A percentile compares a stretch with the other conserved stretches of the same genome.
These are phyloP conservation scores for Phenganax stokvisi DNA, from an alignment of 92 coral and sea anemone genomes.

Conservation along the genomic window DNA sequence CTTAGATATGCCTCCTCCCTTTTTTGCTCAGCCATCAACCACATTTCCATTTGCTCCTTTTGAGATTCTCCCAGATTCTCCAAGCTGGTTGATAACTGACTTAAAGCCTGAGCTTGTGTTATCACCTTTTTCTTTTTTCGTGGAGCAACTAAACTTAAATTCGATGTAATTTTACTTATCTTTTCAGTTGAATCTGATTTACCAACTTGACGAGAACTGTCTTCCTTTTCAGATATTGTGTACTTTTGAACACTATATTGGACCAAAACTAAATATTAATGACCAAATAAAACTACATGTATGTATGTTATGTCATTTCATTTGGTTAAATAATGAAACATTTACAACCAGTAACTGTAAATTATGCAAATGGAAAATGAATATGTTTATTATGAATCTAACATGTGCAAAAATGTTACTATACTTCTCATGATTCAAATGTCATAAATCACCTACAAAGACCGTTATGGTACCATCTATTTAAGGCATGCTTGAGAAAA, in stretches of 20 bases:
- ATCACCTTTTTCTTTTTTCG: not conserved
- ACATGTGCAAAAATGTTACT: too few relatives aligned
- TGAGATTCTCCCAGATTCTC: slow-evolving; percentile 15
- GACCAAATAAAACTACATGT: not conserved
- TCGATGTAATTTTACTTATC: not conserved
- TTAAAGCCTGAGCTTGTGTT: slow-evolving; percentile 12
- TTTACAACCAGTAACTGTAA: not conserved
- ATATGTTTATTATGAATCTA: too few relatives aligned
- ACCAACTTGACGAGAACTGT: not conserved
- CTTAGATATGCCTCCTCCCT: not conserved
- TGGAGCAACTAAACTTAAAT: not conserved
- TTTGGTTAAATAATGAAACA: not conserved
- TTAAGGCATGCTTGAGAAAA: too few relatives aligned
- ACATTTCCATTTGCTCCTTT: slow-evolving; percentile 13
- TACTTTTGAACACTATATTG: slow-evolving; percentile 2
- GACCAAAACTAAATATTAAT: not conserved
- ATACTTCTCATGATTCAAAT: too few relatives aligned
- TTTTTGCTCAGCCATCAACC: slow-evolving; percentile 20
- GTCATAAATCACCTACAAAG: too few relatives aligned
- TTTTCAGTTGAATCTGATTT: not conserved
- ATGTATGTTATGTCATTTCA: not conserved
- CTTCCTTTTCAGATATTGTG: not conserved
- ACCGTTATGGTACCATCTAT: too few relatives aligned
- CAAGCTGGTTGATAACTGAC: slow-evolving; percentile 12
- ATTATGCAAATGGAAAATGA: too few relatives aligned